Conservation (phyloP, 2,113 vertebrate species). For the Prunella fulvescens region DNA sequence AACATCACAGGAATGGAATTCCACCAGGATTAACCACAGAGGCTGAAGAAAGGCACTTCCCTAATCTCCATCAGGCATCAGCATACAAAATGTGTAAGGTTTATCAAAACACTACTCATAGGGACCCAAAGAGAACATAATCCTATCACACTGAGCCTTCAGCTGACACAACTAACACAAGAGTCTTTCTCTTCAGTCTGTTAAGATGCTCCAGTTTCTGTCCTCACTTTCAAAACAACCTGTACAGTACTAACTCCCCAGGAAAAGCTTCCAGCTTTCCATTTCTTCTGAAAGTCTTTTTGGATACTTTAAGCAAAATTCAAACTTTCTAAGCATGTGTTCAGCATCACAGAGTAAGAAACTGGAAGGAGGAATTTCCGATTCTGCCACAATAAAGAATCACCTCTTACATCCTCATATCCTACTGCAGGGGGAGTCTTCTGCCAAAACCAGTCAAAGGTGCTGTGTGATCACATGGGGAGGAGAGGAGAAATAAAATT, state of each 20-base stretch:
- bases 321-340: not conserved
- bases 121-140: not conserved
- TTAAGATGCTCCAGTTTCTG: not conserved
- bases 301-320: not conserved
- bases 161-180: not conserved
- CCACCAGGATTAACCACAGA: not conserved
- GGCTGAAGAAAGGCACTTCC: not conserved
- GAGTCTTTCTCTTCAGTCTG: not conserved
- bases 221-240: not conserved
- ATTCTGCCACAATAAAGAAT: not conserved
- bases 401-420: not conserved
- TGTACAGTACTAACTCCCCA: not conserved
- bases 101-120: not conserved
- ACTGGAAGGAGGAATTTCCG: not conserved
- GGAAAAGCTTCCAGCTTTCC: not conserved
- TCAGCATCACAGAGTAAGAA: not conserved
- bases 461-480: not conserved
- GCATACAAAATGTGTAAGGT: not conserved
- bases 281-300: not conserved
- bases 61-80: not conserved
- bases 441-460: not conserved
- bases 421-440: not conserved
- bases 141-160: not conserved
- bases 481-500: not conserved
- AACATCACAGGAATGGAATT: slow-evolving; percentile 28